phyloP scores from a whole-genome alignment of 2,888 invertebrate species.

The Pterostichus madidus region DNA sequence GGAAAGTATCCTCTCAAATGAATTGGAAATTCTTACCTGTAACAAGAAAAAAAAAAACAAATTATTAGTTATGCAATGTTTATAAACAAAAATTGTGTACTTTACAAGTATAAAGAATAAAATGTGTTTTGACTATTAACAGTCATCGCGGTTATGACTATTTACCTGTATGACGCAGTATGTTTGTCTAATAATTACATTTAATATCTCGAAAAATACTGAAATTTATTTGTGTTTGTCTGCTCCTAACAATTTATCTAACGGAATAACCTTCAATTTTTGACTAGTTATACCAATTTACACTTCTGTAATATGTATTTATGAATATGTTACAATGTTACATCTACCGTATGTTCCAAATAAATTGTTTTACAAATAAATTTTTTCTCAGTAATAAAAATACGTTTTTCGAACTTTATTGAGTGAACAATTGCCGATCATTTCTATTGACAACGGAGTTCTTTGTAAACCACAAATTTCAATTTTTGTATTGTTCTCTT shows the following conservation, averaged over 20 bases:
- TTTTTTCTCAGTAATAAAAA: too few relatives aligned
- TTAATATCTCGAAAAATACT: conserved; percentile 5
- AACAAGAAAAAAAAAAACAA: conserved; percentile 7
- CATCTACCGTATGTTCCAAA: too few relatives aligned
- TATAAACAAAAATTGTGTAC: neutral
- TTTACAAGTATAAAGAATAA: conserved; percentile 6
- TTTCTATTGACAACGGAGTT: too few relatives aligned
- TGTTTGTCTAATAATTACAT: conserved; percentile 33
- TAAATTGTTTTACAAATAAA: too few relatives aligned
- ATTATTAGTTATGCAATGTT: conserved; percentile 21
- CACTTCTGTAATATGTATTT: too few relatives aligned
- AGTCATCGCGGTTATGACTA: conserved; percentile 9
- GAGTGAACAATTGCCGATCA: too few relatives aligned
- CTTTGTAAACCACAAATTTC: too few relatives aligned
- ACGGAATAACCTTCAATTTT: conserved; percentile 26
- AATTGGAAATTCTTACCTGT: neutral
- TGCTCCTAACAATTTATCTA: neutral
- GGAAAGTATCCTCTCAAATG: neutral
- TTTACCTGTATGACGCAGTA: neutral
- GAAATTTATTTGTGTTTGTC: conserved; percentile 15
- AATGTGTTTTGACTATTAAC: neutral
- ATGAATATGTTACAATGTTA: too few relatives aligned
- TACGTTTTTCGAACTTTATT: too few relatives aligned
- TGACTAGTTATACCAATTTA: too few relatives aligned
- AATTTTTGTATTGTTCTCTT: too few relatives aligned